A percentile compares a stretch with the other conserved stretches of the same genome.
phyloP scores from a whole-genome alignment of 2,113 vertebrate species.

The Aldabrachelys gigantea region DNA sequence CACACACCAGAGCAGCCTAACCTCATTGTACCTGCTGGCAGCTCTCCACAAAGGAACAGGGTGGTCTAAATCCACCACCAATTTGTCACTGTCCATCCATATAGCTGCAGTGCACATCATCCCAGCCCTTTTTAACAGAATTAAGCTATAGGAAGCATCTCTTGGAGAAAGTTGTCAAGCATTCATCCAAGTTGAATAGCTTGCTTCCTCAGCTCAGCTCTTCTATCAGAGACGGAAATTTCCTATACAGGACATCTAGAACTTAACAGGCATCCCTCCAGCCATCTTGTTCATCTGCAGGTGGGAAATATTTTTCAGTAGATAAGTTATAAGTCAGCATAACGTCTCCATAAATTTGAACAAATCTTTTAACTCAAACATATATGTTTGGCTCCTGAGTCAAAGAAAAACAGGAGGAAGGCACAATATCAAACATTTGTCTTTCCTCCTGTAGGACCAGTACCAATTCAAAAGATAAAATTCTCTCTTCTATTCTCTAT shows the following conservation, averaged over 20 bases:
- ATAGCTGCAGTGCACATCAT: not conserved
- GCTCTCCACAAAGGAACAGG: not conserved
- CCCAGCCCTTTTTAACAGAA: not conserved
- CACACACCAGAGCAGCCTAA: not conserved
- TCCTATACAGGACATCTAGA: not conserved
- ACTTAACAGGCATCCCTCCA: not conserved
- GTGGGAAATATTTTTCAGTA: not conserved
- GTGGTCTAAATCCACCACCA: not conserved
- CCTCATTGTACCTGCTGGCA: not conserved
- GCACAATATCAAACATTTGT: slow-evolving; percentile 22
- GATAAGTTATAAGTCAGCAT: not conserved
- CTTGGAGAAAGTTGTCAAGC: not conserved
- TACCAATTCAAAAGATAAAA: slow-evolving; percentile 47
- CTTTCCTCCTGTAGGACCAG: not conserved
- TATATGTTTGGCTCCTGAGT: not conserved
- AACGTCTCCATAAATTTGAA: not conserved
- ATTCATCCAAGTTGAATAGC: not conserved
- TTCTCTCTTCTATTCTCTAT: slow-evolving; percentile 29
- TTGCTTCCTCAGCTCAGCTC: not conserved
- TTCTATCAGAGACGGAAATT: not conserved
- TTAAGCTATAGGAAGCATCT: not conserved
- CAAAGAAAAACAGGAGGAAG: not conserved
- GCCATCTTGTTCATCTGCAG: not conserved
- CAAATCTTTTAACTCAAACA: not conserved
- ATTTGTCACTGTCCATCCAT: not conserved